These are phyloP conservation scores for Enteromius thamalakanensis DNA, from an alignment of 2,797 vertebrate species.

Conservation along the genomic window DNA sequence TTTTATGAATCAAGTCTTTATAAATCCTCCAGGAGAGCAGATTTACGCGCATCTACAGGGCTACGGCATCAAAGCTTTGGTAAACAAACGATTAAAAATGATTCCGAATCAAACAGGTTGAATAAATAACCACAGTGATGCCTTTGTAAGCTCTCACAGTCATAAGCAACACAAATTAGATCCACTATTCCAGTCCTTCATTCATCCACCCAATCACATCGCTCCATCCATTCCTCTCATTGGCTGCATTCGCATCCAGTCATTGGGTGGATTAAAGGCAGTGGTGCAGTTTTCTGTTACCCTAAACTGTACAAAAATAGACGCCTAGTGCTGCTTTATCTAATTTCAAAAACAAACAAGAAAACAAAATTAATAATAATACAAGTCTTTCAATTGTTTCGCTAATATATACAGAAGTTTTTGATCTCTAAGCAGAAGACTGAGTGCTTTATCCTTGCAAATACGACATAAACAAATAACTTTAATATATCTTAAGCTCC, in stretches of 20 bases:
- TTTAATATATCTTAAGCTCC: constrained; percentile 55
- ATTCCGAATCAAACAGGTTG: constrained; percentile 39
- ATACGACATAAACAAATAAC: constrained; percentile 60
- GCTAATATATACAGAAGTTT: constrained; percentile 71
- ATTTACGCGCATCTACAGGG: constrained; percentile 23
- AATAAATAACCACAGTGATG: constrained; percentile 56
- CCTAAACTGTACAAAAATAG: constrained; percentile 74
- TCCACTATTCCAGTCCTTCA: constrained; percentile 31
- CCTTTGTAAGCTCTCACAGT: constrained; percentile 39
- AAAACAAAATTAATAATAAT: constrained; percentile 68
- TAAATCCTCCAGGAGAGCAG: constrained; percentile 28
- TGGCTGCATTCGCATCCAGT: constrained; percentile 5
- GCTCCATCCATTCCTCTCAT: background rate
- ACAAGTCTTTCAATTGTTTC: constrained; percentile 63
- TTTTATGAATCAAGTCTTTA: constrained; percentile 36
- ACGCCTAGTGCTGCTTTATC: constrained; percentile 56
- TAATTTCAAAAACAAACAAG: constrained; percentile 63
- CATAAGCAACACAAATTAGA: constrained; percentile 43
- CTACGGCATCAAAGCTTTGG: constrained; percentile 34
- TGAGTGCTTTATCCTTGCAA: constrained; percentile 43
- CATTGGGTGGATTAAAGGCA: constrained; percentile 51
- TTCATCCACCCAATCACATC: constrained; percentile 25
- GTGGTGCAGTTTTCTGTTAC: constrained; percentile 34
- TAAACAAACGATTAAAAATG: constrained; percentile 46
- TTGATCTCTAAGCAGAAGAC: constrained; percentile 38